phyloP scores from a whole-genome alignment of 1,140 invertebrate genomes.

The Drosophila baimaii region DNA sequence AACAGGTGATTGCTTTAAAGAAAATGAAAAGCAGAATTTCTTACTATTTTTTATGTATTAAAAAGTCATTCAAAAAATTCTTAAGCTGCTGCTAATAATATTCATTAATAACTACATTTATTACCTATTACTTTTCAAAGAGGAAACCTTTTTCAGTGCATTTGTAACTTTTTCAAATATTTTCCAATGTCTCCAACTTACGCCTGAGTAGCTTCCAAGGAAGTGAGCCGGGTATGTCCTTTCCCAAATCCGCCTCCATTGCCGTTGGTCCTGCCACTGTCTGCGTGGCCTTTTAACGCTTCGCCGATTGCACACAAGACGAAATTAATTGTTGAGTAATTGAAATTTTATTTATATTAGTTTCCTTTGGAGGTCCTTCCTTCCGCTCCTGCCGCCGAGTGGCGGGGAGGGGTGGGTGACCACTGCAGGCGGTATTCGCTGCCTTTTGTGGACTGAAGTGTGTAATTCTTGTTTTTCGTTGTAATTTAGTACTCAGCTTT shows the following conservation, averaged over 20 bases:
- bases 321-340: conserved; percentile 84
- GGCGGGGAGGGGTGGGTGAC: conserved; percentile 9
- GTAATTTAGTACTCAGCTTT: conserved; percentile 62
- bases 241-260: conserved; percentile 30
- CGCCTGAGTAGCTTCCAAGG: conserved; percentile 64
- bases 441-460: conserved; percentile 65
- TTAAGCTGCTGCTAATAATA: too few relatives aligned
- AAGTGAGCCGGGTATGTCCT: conserved; percentile 42
- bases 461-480: conserved; percentile 68
- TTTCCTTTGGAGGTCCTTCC: conserved; percentile 61
- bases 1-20: too few relatives aligned
- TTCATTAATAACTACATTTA: neutral
- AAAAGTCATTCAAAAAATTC: too few relatives aligned
- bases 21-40: too few relatives aligned
- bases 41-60: too few relatives aligned
- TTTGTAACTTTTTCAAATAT: conserved; percentile 37
- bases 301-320: conserved; percentile 77
- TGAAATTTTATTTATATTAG: conserved; percentile 85
- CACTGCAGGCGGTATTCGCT: conserved; percentile 59
- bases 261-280: conserved; percentile 10
- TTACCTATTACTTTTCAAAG: too few relatives aligned
- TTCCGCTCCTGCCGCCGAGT: conserved; percentile 9
- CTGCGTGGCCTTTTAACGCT: conserved; percentile 70
- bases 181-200: conserved; percentile 44
- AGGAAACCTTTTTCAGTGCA: too few relatives aligned